phyloP scores from a whole-genome alignment of 2,888 invertebrate genomes.

The Dynastes maya region DNA sequence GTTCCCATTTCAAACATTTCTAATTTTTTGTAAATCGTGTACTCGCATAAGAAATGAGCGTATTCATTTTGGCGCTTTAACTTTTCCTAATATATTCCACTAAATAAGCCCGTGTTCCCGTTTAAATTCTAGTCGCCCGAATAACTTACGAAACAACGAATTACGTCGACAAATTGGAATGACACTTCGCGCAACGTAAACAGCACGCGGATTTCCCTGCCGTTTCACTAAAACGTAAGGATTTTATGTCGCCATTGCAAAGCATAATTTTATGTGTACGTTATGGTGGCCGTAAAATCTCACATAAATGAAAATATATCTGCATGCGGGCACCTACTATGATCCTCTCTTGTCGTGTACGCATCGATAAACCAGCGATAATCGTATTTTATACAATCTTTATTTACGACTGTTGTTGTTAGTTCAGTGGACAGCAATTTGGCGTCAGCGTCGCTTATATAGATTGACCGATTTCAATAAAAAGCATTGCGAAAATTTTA shows the following conservation, averaged over 20 bases:
- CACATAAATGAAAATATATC: conserved; percentile 19
- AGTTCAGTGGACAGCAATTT: not conserved
- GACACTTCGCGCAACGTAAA: conserved; percentile 19
- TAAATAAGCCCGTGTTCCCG: not conserved
- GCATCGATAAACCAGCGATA: not conserved
- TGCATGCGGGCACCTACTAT: not conserved
- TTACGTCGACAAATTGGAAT: conserved; percentile 31
- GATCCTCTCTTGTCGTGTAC: not conserved
- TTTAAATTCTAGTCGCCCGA: conserved; percentile 13
- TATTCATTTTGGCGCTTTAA: not conserved
- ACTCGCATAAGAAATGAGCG: no score
- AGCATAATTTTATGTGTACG: conserved; percentile 21
- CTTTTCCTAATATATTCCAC: not conserved
- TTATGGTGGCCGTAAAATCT: conserved; percentile 20
- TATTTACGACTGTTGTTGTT: conserved; percentile 10
- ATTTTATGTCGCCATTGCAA: conserved; percentile 32
- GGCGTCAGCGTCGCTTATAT: not conserved
- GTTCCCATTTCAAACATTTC: not conserved
- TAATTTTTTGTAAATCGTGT: not conserved
- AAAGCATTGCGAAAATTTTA: not conserved
- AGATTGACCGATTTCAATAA: not conserved
- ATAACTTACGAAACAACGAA: not conserved
- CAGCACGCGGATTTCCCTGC: conserved; percentile 12
- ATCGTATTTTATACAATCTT: conserved; percentile 12
- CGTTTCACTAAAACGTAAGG: conserved; percentile 20